phyloP scores from a whole-genome alignment of 1,140 invertebrate genomes.

The Drosophila novamexicana region DNA sequence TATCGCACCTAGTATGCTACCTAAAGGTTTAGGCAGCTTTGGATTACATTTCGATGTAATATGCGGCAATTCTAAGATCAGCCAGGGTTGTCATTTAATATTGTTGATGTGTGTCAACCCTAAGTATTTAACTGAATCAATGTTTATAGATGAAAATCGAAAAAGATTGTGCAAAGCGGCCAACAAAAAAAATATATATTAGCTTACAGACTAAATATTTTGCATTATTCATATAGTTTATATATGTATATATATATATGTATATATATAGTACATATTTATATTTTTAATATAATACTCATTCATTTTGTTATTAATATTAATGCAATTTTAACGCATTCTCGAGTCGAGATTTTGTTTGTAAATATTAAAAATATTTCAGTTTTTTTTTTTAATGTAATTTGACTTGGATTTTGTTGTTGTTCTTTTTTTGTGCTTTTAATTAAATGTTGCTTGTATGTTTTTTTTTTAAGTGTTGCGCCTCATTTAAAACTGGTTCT shows the following conservation, averaged over 20 bases:
- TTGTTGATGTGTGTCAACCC: constrained; percentile 31
- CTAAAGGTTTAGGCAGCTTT: constrained; percentile 25
- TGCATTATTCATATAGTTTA: constrained; percentile 16
- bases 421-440: constrained; percentile 23
- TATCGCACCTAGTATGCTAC: constrained; percentile 1
- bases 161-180: constrained; percentile 13
- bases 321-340: constrained; percentile 49
- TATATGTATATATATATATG: constrained; percentile 13
- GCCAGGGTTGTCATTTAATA: constrained; percentile 19
- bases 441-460: constrained; percentile 12
- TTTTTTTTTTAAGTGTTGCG: constrained; percentile 14
- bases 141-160: constrained; percentile 5
- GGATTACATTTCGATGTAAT: constrained; percentile 31
- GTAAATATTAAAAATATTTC: constrained; percentile 73
- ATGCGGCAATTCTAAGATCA: constrained; percentile 4
- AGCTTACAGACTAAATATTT: constrained; percentile 25
- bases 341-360: constrained; percentile 32
- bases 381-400: constrained; percentile 50
- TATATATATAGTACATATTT: constrained; percentile 11
- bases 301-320: constrained; percentile 47
- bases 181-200: constrained; percentile 2
- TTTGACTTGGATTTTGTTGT: constrained; percentile 66
- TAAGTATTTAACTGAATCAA: constrained; percentile 16
- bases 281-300: constrained; percentile 53
- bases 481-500: constrained; percentile 48